Evolutionary conservation across 2,113 vertebrate genomes (phyloP).

Genomic region (Stegastes partitus): DNA sequence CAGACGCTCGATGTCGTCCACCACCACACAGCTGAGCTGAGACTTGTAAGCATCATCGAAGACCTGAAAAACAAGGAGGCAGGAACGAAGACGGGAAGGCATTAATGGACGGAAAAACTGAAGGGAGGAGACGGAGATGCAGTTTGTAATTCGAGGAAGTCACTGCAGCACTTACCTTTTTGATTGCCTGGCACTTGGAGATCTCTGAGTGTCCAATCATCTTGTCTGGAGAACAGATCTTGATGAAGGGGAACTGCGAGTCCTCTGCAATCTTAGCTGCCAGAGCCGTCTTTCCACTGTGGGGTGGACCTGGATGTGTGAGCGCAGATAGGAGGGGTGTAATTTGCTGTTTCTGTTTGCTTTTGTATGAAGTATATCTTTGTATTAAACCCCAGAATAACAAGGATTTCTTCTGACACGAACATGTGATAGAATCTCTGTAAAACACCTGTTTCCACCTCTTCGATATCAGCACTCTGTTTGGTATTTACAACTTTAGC

Average conservation of each 20-base stretch:
- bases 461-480: no score
- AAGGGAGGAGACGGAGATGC: background rate
- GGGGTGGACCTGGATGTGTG: slow-evolving; percentile 91
- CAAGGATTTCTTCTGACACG: no score
- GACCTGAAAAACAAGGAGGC: slow-evolving; percentile 83
- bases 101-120: background rate
- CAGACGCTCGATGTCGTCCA: slow-evolving; percentile 97
- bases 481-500: no score
- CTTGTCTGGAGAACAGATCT: slow-evolving; percentile 99
- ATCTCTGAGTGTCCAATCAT: slow-evolving; percentile 98
- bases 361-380: no score
- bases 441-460: no score
- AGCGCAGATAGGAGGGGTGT: no score
- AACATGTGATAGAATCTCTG: no score
- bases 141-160: no score
- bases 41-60: slow-evolving; percentile 99
- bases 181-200: slow-evolving; percentile 98
- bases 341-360: background rate
- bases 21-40: slow-evolving; percentile 97
- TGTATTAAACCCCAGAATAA: no score
- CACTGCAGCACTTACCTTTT: slow-evolving; percentile 89
- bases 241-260: slow-evolving; percentile 98
- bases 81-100: background rate
- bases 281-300: slow-evolving; percentile 96
- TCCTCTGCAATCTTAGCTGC: slow-evolving; percentile 97